Evolutionary conservation across 2,888 invertebrate species (phyloP).

Genomic region (Siphlonurus alternatus): DNA sequence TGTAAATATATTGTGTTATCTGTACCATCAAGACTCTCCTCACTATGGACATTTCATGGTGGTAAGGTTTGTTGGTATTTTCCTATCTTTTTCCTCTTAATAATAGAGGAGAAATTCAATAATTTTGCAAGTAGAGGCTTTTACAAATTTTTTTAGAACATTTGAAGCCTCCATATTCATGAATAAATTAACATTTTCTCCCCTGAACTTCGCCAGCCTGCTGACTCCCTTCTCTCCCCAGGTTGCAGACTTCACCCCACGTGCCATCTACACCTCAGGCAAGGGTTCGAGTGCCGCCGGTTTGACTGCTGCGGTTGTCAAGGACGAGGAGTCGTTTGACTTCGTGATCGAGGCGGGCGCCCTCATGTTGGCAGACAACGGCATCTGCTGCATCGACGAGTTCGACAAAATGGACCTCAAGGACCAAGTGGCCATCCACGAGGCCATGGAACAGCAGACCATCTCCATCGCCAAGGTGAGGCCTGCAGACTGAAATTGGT

Average conservation of each 20-base stretch:
- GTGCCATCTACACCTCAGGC: slow-evolving; percentile 96
- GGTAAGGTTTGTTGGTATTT: too few species aligned
- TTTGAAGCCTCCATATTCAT: too few species aligned
- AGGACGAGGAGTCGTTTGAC: slow-evolving; percentile 94
- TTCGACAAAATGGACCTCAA: slow-evolving; percentile 98
- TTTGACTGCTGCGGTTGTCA: slow-evolving; percentile 95
- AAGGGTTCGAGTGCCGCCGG: slow-evolving; percentile 97
- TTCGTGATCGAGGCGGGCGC: slow-evolving; percentile 99
- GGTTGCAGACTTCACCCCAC: slow-evolving; percentile 79
- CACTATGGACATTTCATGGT: too few species aligned
- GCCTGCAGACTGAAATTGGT: background rate
- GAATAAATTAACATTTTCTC: too few species aligned
- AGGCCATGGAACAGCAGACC: slow-evolving; percentile 99
- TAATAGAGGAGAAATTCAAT: too few species aligned
- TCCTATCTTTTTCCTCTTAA: too few species aligned
- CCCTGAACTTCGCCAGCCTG: too few species aligned
- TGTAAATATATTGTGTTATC: too few species aligned
- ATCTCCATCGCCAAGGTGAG: slow-evolving; percentile 88
- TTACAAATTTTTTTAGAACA: too few species aligned
- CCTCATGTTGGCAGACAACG: slow-evolving; percentile 96
- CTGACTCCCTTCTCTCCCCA: slow-evolving; percentile 19
- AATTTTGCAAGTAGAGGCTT: too few species aligned
- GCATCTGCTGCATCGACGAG: slow-evolving; percentile 97
- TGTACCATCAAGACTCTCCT: too few species aligned
- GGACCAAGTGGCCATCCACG: slow-evolving; percentile 99